Conservation (phyloP, 1,140 invertebrate species). For the Orius insidiosus region DNA sequence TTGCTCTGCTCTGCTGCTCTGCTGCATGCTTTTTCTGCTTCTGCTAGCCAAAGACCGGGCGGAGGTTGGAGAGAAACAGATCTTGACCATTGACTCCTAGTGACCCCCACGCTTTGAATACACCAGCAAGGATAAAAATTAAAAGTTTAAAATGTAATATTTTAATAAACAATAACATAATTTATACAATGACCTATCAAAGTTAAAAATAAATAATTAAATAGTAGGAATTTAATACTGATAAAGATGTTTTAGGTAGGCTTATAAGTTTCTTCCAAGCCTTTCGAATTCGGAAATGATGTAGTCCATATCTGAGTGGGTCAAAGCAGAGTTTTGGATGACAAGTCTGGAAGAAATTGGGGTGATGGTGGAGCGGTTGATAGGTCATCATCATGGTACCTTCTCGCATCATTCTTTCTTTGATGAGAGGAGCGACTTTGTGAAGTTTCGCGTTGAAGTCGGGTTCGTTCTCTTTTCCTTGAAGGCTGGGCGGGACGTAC, state of each 20-base stretch:
- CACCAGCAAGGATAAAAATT: no score
- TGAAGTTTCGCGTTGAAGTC: constrained; percentile 53
- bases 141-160: no score
- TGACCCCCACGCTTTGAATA: no score
- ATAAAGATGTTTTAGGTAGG: not conserved
- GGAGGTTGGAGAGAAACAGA: no score
- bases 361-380: constrained; percentile 58
- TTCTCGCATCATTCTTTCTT: constrained; percentile 84
- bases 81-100: no score
- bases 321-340: constrained; percentile 72
- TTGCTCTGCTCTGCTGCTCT: no score
- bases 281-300: constrained; percentile 73
- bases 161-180: no score
- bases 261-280: constrained; percentile 48
- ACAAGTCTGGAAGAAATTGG: constrained; percentile 91
- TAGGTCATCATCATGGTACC: constrained; percentile 93
- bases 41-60: no score
- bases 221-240: no score
- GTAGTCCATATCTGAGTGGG: constrained; percentile 63
- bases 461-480: constrained; percentile 33
- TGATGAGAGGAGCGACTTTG: constrained; percentile 76
- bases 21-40: no score
- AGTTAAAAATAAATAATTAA: no score
- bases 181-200: no score
- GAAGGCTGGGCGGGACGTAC: constrained; percentile 71